A percentile compares a stretch with the other conserved stretches of the same genome.
These are phyloP conservation scores for Plumapathes pennacea DNA, from an alignment of 92 coral and sea anemone genomes.

Conservation along the genomic window DNA sequence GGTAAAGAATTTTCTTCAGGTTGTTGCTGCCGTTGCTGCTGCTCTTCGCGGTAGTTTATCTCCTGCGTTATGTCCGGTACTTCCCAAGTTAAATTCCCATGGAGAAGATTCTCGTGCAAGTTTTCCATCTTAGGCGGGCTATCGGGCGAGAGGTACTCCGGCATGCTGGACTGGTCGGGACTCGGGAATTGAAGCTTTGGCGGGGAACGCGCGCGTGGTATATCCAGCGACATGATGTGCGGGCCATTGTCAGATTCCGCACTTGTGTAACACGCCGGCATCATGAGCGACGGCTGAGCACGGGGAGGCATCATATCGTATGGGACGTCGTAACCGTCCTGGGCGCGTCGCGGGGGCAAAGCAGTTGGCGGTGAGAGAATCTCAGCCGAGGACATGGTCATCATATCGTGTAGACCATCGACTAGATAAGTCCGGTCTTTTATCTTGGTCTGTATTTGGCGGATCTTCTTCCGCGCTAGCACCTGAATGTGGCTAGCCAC, in stretches of 20 bases:
- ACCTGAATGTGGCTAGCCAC: conserved; percentile 99
- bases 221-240: conserved; percentile 17
- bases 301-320: conserved; percentile 11
- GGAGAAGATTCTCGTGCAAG: conserved; percentile 55
- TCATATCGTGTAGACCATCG: conserved; percentile 80
- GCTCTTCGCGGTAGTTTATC: conserved; percentile 47
- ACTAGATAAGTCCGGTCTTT: conserved; percentile 63
- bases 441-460: conserved; percentile 84
- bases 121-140: conserved; percentile 65
- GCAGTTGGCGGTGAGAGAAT: conserved; percentile 72
- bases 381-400: conserved; percentile 90
- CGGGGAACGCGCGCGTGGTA: conserved; percentile 49
- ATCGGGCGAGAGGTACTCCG: conserved; percentile 46
- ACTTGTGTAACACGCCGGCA: conserved; percentile 20
- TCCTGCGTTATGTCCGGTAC: conserved; percentile 83
- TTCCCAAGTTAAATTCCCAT: conserved; percentile 83
- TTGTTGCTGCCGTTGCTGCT: conserved; percentile 4
- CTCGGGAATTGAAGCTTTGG: conserved; percentile 61
- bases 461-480: conserved; percentile 90
- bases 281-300: conserved; percentile 19
- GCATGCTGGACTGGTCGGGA: conserved; percentile 3
- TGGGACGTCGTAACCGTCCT: conserved; percentile 23
- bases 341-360: conserved; percentile 56
- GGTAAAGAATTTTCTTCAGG: conserved; percentile 2
- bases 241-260: conserved; percentile 21